Evolutionary conservation across 2,888 invertebrate species (phyloP).

Genomic region (Drosophila mulleri): DNA sequence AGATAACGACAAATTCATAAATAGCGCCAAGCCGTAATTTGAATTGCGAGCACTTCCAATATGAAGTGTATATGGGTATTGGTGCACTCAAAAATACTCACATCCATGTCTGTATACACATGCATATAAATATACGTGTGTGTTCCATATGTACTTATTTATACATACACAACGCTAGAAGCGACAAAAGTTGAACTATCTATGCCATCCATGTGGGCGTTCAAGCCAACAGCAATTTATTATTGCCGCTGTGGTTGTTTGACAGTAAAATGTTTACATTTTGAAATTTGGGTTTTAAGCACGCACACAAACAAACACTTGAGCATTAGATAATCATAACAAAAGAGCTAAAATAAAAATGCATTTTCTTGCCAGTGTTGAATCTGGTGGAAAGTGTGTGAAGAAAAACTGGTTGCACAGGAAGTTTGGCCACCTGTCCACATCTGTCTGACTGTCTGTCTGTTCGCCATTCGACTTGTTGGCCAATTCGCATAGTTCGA

Average conservation of each 20-base stretch:
- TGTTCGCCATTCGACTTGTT: conserved; percentile 54
- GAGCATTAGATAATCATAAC: conserved; percentile 24
- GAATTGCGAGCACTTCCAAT: conserved; percentile 53
- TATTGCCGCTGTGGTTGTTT: conserved; percentile 19
- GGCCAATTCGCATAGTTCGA: conserved; percentile 71
- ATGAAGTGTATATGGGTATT: conserved; percentile 16
- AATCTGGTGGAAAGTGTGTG: conserved; percentile 45
- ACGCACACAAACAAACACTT: conserved; percentile 10
- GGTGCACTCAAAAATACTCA: conserved; percentile 8
- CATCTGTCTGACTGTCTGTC: conserved; percentile 14
- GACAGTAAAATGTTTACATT: conserved; percentile 47
- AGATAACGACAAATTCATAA: conserved; percentile 56
- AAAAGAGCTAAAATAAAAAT: conserved; percentile 25
- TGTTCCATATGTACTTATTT: conserved; percentile 23
- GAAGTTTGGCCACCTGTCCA: conserved; percentile 65
- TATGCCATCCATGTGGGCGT: conserved; percentile 63
- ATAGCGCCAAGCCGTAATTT: conserved; percentile 64
- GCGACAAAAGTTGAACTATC: conserved; percentile 39
- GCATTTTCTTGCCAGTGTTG: conserved; percentile 20
- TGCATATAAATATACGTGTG: conserved; percentile 1
- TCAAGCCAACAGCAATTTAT: conserved; percentile 40
- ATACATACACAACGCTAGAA: conserved; percentile 6
- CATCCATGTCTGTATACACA: neutral
- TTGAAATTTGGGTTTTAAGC: conserved; percentile 51
- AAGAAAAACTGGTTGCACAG: conserved; percentile 67